Evolutionary conservation across 2,888 invertebrate genomes (phyloP).

Genomic region (Tanypteryx hageni): DNA sequence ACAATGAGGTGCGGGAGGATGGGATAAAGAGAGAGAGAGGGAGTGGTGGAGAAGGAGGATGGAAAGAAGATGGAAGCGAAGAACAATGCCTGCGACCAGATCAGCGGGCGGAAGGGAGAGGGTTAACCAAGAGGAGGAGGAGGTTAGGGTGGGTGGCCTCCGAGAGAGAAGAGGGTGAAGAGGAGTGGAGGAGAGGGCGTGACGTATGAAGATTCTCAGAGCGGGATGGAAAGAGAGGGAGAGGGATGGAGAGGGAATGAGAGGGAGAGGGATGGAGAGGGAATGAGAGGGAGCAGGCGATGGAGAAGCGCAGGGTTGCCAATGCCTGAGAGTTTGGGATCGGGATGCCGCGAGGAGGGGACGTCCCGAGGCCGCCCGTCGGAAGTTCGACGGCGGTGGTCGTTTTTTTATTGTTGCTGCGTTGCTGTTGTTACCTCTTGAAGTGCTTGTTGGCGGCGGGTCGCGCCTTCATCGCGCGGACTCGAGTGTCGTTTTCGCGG

Average conservation of each 20-base stretch:
- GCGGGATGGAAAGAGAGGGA: neutral
- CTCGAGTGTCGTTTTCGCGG: neutral
- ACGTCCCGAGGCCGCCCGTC: neutral
- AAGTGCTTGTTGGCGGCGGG: neutral
- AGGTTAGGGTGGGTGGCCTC: constrained; percentile 8
- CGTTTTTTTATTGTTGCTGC: neutral
- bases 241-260: neutral
- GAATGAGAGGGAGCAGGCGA: neutral
- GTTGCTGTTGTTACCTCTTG: neutral
- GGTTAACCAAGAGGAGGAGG: neutral
- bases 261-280: neutral
- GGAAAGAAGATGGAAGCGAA: neutral
- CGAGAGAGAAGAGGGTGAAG: neutral
- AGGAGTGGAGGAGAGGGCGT: neutral
- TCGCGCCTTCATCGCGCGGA: neutral
- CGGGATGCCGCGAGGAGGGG: neutral
- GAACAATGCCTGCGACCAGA: constrained; percentile 22
- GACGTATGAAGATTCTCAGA: neutral
- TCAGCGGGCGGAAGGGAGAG: neutral
- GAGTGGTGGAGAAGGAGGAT: neutral
- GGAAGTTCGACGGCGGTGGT: neutral
- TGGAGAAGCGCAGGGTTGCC: neutral
- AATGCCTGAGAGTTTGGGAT: neutral
- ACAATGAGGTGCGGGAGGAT: no score
- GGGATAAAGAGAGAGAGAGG: neutral